Base-by-base conservation (phyloP, 2,113 vertebrate genomes). In the Periophthalmus modestus region DNA sequence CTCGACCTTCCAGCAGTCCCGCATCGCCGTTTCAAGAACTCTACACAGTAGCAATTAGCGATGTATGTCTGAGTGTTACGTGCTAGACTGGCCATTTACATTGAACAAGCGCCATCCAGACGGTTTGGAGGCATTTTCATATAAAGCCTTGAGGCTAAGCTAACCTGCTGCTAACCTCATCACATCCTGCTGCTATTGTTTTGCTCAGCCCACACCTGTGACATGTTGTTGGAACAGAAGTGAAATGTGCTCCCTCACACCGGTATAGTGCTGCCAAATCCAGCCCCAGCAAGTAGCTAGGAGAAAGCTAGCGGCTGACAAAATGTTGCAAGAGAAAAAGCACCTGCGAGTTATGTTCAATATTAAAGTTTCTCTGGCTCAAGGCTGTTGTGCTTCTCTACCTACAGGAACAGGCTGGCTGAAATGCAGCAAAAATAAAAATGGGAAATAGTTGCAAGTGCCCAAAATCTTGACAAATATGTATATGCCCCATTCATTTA, bases 111-210 rank as follows among this genome's bases (percentile, higher is more conserved):
- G 7, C 61, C 15, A 19, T 36, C 23, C 28, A 36, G 55, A 58
- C 2, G 4, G 23, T 34, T 36, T 18, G 10, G 2, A 65, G 34
- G 2, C 62, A 39, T 43, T 65, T 19, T 36, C 62, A 65, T 36
- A 3, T 19, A 10, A 63, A 19, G 34, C 62, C 62, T 65, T 12
- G 9, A 65, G 62, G 34, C 16, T 39, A 43, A 9, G 34, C 10
- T 65, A 36, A 39, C 34, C 34, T 5, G 2, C 18, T n/a, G 19
- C 24, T 34, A 19, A 62, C 59, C 62, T 5, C 62, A 39, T 65
- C 62, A 65, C 34, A 65, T 43, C 62, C 62, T 39, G 62, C 62
- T 43, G 62, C 62, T 39, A n/a, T 65, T 65, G 62, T 39, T 39
- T 65, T 39, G 34, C 34, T 39, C 34, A 5, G 62, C 62, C 34